Evolutionary conservation across 2,797 vertebrate species (phyloP), one percentile per base, ranked within the genome.

Genomic region (Zonotrichia albicollis): DNA sequence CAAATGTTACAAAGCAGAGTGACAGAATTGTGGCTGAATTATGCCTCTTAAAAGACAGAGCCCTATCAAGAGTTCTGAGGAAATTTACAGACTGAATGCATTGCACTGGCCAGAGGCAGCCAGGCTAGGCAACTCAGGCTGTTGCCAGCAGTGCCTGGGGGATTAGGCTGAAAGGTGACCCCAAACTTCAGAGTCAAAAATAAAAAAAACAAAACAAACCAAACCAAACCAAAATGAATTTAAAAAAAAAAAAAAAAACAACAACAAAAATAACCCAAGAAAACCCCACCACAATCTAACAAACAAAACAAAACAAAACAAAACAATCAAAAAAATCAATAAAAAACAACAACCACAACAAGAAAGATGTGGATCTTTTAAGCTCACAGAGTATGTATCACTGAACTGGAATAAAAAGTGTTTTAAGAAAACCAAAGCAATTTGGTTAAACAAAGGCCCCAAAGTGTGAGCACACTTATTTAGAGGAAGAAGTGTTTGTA

Each of bases 11-110:
- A 77, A 83, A 83, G 61, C 48, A 74, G 13, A 74, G 72, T 32
- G 84, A 87, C 91, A 91, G 75, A 74, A 85, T 1, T 53, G 81
- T 34, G 40, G 27, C 32, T 74, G 48, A 92, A 77, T 76, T 71
- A 46, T 29, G 53, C 23, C 53, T 84, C 53, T 53, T 74, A 13
- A 71, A 77, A 82, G 78, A 21, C 71, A 82, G 40, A 70, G 21
- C 16, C 53, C 48, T 43, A 11, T 7, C 29, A 67, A 34, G 60
- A 90, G 9, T 1, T 4, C 26, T 1, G 11, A 67, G 58, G 40
- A 88, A 65, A 43, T 15, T 26, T 11, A 43, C 13, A 29, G 26
- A 16, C 25, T 46, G 32, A 65, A 36, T 7, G 26, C 50, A 54
- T 9, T 16, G 15, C 17, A 0, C 11, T 29, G 26, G 78, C 78